Evolutionary conservation across 2,113 vertebrate genomes (phyloP).

Genomic region (Nettapus auritus): DNA sequence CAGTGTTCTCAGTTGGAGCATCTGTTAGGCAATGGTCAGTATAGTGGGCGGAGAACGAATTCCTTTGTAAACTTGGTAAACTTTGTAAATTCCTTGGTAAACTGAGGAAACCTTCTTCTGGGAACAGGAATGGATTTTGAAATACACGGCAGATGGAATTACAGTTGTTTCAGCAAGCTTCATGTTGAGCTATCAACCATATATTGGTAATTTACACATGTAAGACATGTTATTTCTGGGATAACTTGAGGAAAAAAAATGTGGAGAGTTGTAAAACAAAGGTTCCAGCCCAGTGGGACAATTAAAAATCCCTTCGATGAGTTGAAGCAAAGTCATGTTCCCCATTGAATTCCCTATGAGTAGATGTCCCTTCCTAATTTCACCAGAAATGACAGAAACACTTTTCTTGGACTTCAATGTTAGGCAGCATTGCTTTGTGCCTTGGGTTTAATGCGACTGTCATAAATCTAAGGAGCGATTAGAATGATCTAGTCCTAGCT

Average conservation of each 20-base stretch:
- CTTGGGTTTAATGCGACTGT: too few species aligned
- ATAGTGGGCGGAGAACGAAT: neutral
- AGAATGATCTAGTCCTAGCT: neutral
- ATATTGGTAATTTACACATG: neutral
- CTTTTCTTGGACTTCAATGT: neutral
- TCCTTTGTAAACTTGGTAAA: neutral
- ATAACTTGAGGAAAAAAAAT: neutral
- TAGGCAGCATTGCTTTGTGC: neutral
- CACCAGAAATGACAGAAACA: neutral
- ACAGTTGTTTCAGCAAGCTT: neutral
- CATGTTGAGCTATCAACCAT: neutral
- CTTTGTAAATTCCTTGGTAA: neutral
- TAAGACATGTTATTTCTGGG: too few species aligned
- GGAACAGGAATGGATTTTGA: neutral
- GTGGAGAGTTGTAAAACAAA: neutral
- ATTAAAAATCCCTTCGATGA: neutral
- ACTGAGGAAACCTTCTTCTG: neutral
- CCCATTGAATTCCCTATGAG: neutral
- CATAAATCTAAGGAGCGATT: neutral
- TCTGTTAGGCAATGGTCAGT: fast-evolving
- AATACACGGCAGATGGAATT: neutral
- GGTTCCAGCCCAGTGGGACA: neutral
- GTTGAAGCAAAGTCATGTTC: neutral
- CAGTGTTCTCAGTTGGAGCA: neutral
- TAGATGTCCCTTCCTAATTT: neutral